Evolutionary conservation across 2,797 vertebrate species (phyloP).

Genomic region (Centroberyx gerrardi): DNA sequence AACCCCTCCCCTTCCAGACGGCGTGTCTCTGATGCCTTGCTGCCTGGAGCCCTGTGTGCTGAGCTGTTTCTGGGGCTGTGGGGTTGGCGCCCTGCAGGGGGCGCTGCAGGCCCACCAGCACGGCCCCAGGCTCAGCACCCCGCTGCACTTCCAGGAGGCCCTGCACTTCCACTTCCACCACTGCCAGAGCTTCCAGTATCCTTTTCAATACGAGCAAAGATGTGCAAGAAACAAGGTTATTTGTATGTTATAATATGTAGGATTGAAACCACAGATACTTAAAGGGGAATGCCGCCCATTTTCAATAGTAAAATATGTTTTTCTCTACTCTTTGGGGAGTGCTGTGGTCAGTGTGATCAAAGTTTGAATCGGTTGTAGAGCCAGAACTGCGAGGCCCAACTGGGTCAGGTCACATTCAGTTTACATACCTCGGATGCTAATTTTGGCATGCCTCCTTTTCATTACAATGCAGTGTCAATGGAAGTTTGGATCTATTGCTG

Average conservation of each 20-base stretch:
- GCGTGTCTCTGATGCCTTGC: conserved; percentile 83
- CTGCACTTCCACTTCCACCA: conserved; percentile 85
- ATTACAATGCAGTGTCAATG: too few relatives aligned
- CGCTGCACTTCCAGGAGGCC: conserved; percentile 86
- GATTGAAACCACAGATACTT: too few relatives aligned
- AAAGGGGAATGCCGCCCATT: too few relatives aligned
- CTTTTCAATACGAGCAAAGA: conserved; percentile 68
- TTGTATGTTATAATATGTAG: background rate
- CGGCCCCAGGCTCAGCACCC: conserved; percentile 84
- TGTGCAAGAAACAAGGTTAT: background rate
- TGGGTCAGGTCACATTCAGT: too few relatives aligned
- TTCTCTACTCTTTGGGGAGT: too few relatives aligned
- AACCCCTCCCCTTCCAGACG: conserved; percentile 76
- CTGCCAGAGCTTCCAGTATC: conserved; percentile 92
- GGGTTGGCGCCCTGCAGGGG: conserved; percentile 88
- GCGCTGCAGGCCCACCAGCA: conserved; percentile 88
- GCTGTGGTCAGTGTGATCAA: too few relatives aligned
- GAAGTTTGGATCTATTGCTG: too few relatives aligned
- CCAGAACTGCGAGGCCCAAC: too few relatives aligned
- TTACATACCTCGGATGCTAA: too few relatives aligned
- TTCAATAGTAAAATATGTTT: too few relatives aligned
- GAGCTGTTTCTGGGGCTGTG: conserved; percentile 96
- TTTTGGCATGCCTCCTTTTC: too few relatives aligned
- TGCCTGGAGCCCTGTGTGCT: conserved; percentile 93
- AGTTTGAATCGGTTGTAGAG: too few relatives aligned